These are phyloP conservation scores for Cryptotis parvus DNA, from an alignment of 2,113 vertebrate species.

Conservation along the genomic window DNA sequence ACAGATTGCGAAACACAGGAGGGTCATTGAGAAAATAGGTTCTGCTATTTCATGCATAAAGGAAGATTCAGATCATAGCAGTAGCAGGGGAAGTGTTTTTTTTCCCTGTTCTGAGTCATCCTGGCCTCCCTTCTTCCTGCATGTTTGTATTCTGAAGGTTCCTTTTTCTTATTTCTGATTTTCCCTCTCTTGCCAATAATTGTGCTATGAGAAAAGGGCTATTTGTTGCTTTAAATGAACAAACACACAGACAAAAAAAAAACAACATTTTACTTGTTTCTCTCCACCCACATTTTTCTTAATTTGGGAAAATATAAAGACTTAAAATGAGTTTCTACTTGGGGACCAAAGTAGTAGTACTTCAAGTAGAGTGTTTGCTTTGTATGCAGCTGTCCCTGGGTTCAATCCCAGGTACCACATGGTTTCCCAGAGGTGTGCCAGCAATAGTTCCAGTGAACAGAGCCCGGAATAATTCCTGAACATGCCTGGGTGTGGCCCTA, in stretches of 20 bases:
- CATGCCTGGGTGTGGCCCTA: too few relatives aligned
- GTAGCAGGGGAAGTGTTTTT: not conserved
- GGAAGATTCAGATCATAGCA: not conserved
- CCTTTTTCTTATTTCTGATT: slow-evolving; percentile 1
- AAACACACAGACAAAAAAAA: too few relatives aligned
- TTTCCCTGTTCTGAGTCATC: not conserved
- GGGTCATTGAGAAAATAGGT: not conserved
- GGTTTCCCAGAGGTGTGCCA: too few relatives aligned
- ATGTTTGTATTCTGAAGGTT: not conserved
- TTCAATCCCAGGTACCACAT: too few relatives aligned
- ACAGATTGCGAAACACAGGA: not conserved
- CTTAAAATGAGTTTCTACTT: slow-evolving; percentile 13
- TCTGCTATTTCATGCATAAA: not conserved
- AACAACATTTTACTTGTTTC: too few relatives aligned
- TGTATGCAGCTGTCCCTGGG: too few relatives aligned
- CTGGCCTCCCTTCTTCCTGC: not conserved
- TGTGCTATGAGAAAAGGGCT: not conserved
- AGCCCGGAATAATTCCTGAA: too few relatives aligned
- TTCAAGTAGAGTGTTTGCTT: too few relatives aligned
- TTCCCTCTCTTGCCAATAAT: not conserved
- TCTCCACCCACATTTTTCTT: not conserved
- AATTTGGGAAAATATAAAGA: not conserved
- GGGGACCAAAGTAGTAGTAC: not conserved
- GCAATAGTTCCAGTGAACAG: too few relatives aligned
- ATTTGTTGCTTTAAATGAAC: too few relatives aligned